Percentiles rank a stretch among this genome's conserved stretches.
Conservation (phyloP, 2,888 invertebrate genomes). For the Thyatira batis region DNA sequence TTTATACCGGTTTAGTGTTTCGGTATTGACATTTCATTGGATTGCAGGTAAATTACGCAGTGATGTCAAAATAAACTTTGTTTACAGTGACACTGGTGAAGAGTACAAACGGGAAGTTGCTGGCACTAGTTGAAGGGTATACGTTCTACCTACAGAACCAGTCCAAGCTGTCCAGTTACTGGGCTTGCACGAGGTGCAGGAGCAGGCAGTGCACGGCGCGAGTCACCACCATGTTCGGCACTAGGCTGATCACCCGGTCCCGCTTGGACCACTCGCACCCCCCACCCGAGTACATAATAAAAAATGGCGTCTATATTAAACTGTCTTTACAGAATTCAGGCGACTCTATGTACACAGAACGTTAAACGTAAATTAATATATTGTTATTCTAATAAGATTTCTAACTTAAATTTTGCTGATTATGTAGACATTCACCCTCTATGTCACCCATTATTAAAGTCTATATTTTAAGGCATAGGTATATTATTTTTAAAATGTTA, state of each 20-base stretch:
- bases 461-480: too few species aligned
- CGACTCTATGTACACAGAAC: too few species aligned
- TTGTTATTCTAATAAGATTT: too few species aligned
- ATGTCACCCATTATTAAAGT: too few species aligned
- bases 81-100: background rate
- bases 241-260: background rate
- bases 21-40: too few species aligned
- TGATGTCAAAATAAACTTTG: background rate
- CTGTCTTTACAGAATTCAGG: too few species aligned
- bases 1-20: too few species aligned
- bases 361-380: too few species aligned
- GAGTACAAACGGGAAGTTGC: background rate
- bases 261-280: background rate
- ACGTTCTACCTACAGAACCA: background rate
- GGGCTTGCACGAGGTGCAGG: background rate
- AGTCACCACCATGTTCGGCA: background rate
- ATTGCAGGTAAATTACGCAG: too few species aligned
- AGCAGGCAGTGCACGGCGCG: background rate
- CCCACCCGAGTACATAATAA: background rate
- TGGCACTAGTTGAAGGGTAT: background rate
- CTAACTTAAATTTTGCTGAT: too few species aligned
- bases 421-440: too few species aligned
- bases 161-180: background rate
- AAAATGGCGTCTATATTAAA: background rate
- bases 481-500: too few species aligned